phyloP scores from a whole-genome alignment of 2,888 invertebrate species.

The Agrenia bidenticulata region DNA sequence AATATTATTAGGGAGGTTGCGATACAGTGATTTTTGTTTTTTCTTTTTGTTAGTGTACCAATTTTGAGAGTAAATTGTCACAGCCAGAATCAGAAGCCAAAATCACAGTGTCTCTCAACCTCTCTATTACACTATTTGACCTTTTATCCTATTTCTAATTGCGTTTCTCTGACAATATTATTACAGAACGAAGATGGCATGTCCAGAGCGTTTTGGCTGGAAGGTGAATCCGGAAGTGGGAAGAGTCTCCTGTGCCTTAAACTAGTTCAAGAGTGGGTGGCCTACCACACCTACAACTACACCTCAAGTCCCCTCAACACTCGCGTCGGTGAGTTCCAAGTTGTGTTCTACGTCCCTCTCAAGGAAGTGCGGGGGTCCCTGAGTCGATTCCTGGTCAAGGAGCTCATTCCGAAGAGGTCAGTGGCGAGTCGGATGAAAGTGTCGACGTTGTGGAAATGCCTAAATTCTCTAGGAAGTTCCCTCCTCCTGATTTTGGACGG shows the following conservation, averaged over 20 bases:
- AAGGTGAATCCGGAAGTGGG: constrained; percentile 62
- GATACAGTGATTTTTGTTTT: no score
- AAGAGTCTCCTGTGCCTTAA: constrained; percentile 60
- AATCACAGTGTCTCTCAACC: no score
- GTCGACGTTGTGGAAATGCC: constrained; percentile 52
- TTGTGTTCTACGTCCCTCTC: constrained; percentile 60
- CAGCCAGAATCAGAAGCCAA: no score
- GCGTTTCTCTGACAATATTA: no score
- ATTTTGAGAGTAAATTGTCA: no score
- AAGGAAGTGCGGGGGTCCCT: constrained; percentile 60
- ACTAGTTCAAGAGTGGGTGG: constrained; percentile 62
- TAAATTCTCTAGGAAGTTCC: constrained; percentile 53
- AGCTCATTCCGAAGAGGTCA: constrained; percentile 58
- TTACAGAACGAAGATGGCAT: constrained; percentile 57
- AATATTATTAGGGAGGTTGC: no score
- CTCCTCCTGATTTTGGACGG: constrained; percentile 62
- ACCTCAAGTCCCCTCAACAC: constrained; percentile 45
- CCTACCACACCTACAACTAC: constrained; percentile 55
- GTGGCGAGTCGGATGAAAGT: constrained; percentile 48
- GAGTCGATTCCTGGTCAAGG: constrained; percentile 55
- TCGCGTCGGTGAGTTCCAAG: constrained; percentile 51
- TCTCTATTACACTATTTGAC: no score
- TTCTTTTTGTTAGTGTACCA: no score
- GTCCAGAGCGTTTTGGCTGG: constrained; percentile 60
- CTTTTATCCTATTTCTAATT: no score